Base-by-base conservation (phyloP, 2,797 vertebrate species). In the Muscicapa comitata region DNA sequence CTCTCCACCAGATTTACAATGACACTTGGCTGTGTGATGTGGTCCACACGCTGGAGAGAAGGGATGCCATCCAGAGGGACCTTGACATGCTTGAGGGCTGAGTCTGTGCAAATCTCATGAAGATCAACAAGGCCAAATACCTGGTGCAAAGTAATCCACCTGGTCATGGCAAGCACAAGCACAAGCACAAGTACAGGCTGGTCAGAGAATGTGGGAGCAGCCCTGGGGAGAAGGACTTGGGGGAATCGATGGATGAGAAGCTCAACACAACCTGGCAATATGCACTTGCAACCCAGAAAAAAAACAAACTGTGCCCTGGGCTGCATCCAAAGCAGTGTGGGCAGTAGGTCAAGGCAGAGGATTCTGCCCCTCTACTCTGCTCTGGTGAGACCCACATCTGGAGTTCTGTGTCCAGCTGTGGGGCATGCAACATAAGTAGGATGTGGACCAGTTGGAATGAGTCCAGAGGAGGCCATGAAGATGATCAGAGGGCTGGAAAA, bases 271-370 rank as follows among this genome's bases (percentile, higher is more conserved):
- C 17, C 10, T 31, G 6, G 10, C 17, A 57, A 38, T 3, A 6
- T 18, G 10, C n/a, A 43, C 20, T 13, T 51, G 31, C 5, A 65
- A 10, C 3, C 7, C 25, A 53, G 21, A 40, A 58, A n/a, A 26
- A 72, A 57, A 50, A 1, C 23, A 50, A 71, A 26, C 5, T 51
- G 29, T 23, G 17, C 17, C 4, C 45, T 58, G 51, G 15, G 4
- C 21, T 58, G 7, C 21, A 31, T 23, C 21, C 59, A 65, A 37
- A 71, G 33, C 12, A 53, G 6, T 0, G 0, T 40, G 38, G 33
- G 17, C 15, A 31, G 33, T 5, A 67, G 18, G 29, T 23, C 0
- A 0, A 50, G 28, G 7, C 24, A 55, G 57, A 28, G 12, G 43
- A 23, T 48, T 38, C 35, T 79, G 29, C 9, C 25, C 6, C 14